Evolutionary conservation across 2,797 vertebrate genomes (phyloP).

Genomic region (Anas georgica): DNA sequence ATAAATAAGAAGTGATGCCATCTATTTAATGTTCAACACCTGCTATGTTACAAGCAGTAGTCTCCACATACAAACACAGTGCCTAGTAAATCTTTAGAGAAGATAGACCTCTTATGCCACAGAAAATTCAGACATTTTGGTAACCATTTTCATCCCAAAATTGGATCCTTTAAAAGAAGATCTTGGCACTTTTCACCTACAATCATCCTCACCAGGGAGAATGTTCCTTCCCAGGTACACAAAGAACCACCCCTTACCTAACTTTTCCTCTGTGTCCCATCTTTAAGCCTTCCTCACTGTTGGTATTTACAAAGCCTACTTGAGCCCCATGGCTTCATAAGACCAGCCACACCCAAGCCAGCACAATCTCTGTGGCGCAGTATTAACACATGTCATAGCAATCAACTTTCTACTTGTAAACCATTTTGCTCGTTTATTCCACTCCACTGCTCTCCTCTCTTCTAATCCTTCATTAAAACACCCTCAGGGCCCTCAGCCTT

Average conservation of each 20-base stretch:
- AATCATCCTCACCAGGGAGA: neutral
- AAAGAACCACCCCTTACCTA: neutral
- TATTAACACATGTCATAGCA: neutral
- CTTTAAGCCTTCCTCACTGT: neutral
- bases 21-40: neutral
- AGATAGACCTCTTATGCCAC: neutral
- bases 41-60: neutral
- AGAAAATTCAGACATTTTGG: neutral
- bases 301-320: neutral
- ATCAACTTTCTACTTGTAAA: rapidly evolving
- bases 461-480: neutral
- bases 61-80: neutral
- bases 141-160: neutral
- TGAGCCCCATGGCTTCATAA: neutral
- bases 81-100: neutral
- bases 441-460: neutral
- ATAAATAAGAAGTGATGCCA: neutral
- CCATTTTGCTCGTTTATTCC: neutral
- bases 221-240: neutral
- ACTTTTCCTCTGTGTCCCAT: neutral
- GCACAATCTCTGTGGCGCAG: neutral
- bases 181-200: neutral
- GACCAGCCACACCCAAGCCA: neutral
- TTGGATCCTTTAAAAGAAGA: neutral
- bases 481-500: neutral